A percentile compares a stretch with the other conserved stretches of the same genome.
phyloP scores from a whole-genome alignment of 2,113 vertebrate species.

The Hydrochoerus hydrochaeris region DNA sequence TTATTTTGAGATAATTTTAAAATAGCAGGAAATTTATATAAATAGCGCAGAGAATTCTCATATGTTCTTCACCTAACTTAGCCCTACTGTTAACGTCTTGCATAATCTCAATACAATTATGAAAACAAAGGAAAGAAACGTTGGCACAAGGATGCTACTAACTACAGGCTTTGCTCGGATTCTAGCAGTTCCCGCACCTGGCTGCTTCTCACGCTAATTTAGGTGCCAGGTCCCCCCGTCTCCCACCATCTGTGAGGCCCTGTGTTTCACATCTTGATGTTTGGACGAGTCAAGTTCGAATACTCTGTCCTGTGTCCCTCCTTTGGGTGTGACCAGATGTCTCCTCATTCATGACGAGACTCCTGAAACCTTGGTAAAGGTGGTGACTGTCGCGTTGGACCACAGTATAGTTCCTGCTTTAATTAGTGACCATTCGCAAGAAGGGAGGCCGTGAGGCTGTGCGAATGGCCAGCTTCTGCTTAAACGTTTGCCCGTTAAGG shows the following conservation, averaged over 20 bases:
- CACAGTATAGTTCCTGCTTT: neutral
- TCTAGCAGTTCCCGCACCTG: neutral
- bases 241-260: accelerated
- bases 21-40: neutral
- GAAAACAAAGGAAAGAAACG: neutral
- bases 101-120: neutral
- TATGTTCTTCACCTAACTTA: neutral
- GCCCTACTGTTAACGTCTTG: neutral
- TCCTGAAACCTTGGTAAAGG: neutral
- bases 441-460: neutral
- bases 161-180: neutral
- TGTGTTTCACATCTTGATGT: no score
- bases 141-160: no score
- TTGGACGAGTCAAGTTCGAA: neutral
- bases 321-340: accelerated
- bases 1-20: neutral
- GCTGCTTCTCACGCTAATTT: neutral
- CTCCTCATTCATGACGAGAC: neutral
- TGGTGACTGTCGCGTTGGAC: no score
- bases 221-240: accelerated
- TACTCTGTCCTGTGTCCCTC: neutral
- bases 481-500: neutral
- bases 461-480: neutral
- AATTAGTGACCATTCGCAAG: neutral
- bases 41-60: neutral